phyloP scores from a whole-genome alignment of 2,888 invertebrate genomes.

The Ectobius pallidus region DNA sequence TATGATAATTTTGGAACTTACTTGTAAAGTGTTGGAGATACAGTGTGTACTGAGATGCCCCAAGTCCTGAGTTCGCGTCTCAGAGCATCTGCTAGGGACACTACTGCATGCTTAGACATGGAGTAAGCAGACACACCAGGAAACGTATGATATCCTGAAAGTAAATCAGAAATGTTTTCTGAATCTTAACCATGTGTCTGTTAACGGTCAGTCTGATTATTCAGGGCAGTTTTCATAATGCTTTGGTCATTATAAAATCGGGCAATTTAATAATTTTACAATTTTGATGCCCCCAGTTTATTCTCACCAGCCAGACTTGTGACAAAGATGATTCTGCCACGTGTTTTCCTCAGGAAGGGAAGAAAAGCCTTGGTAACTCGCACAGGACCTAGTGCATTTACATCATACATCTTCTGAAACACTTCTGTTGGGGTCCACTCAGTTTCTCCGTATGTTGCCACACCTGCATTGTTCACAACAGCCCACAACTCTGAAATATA shows the following conservation, averaged over 20 bases:
- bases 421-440: conserved; percentile 57
- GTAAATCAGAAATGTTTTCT: too few species aligned
- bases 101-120: background rate
- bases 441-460: conserved; percentile 55
- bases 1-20: background rate
- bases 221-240: too few species aligned
- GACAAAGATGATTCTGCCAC: conserved; percentile 50
- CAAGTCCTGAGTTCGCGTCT: background rate
- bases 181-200: too few species aligned
- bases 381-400: conserved; percentile 51
- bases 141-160: background rate
- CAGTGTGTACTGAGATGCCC: background rate
- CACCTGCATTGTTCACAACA: conserved; percentile 60
- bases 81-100: background rate
- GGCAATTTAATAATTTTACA: too few species aligned
- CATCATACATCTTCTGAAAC: conserved; percentile 51
- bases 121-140: background rate
- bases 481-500: conserved; percentile 56
- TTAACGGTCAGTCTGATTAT: too few species aligned
- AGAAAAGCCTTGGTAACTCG: conserved; percentile 51
- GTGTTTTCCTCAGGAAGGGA: conserved; percentile 48
- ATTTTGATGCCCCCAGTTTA: too few species aligned
- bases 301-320: conserved; percentile 50
- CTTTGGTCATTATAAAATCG: too few species aligned
- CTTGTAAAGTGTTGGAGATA: background rate